A percentile compares a stretch with the other conserved stretches of the same genome.
Evolutionary conservation across 2,113 vertebrate genomes (phyloP).

Genomic region (Oxygymnocypris stewartii): DNA sequence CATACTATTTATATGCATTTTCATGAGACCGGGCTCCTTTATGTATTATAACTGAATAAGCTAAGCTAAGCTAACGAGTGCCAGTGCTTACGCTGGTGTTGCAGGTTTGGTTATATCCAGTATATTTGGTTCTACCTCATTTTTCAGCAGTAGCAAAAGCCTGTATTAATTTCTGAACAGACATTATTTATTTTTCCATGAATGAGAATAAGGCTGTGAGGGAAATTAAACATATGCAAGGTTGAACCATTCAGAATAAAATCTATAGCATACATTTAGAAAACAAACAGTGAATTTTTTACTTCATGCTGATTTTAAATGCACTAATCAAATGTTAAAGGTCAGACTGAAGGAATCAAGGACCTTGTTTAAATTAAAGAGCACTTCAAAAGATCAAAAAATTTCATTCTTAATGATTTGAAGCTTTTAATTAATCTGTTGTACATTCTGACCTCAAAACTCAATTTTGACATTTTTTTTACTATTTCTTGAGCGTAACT

Average conservation of each 20-base stretch:
- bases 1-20: no score
- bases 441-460: not conserved
- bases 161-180: not conserved
- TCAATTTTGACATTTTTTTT: not conserved
- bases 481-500: not conserved
- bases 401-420: not conserved
- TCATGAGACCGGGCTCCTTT: no score
- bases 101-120: not conserved
- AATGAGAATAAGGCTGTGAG: not conserved
- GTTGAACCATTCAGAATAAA: not conserved
- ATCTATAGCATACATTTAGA: not conserved
- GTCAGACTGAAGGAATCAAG: not conserved
- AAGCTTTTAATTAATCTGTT: not conserved
- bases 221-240: not conserved
- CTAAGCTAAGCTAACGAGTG: not conserved
- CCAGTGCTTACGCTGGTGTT: no score
- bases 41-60: not conserved
- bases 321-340: not conserved
- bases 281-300: not conserved
- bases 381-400: not conserved
- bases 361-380: not conserved
- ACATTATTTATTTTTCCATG: not conserved
- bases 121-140: not conserved
- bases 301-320: not conserved
- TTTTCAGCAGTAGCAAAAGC: not conserved